Evolutionary conservation across 2,888 invertebrate genomes (phyloP), one percentile per base, ranked within the genome.

Genomic region (Hirtodrosophila cameraria): DNA sequence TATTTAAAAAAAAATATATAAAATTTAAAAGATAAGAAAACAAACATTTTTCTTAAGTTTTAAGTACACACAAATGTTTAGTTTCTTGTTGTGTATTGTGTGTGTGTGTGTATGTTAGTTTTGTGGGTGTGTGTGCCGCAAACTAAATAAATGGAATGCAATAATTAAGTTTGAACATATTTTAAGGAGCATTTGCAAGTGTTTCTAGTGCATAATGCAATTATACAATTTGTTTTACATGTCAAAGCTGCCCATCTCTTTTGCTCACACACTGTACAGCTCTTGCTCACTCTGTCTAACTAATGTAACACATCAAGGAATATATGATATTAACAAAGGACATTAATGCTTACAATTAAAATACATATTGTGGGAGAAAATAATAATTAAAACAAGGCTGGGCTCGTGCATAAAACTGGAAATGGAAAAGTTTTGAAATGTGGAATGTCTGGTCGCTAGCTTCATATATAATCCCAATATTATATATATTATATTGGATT

Each of bases 241-340:
- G 27, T 30, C 31, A 18, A 41, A 33, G 36, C 36, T 33, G 9
- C 16, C 59, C 49, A n/a, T 12, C 38, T 23, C 3, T 15, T n/a
- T 20, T 33, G 39, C 31, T 27, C 33, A 55, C 59, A 33, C 39
- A 16, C 8, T 42, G 16, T 46, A 2, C 13, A 0, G 20, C n/a
- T 23, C 8, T 25, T 8, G 43, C 38, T 41, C 11, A 48, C 52
- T 65, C 60, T 30, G 39, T 58, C 50, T 67, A 50, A 46, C 72
- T 75, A 61, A 54, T 59, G 75, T 74, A 73, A 73, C 48, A 73
- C 57, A 75, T 71, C 39, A 38, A 64, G 53, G 53, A 45, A 55
- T 41, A 46, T 66, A 54, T 58, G 66, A 45, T 49, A 35, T 54
- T 64, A 65, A 75, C 64, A 70, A 55, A 53, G 50, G 66, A 67